phyloP scores from a whole-genome alignment of 1,140 invertebrate genomes.

The Rhagoletis zephyria region DNA sequence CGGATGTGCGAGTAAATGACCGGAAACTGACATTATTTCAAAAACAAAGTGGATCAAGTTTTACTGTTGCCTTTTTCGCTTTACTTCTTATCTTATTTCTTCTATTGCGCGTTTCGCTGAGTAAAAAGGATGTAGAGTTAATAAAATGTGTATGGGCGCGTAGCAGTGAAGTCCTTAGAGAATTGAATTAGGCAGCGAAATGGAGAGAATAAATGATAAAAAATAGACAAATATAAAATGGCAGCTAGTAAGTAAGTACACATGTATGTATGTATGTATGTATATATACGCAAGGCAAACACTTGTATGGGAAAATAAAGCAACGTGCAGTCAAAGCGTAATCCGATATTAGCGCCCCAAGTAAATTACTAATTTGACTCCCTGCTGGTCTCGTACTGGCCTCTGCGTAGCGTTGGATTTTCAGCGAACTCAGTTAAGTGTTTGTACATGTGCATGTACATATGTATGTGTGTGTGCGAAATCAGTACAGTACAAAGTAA shows the following conservation, averaged over 20 bases:
- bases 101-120: neutral
- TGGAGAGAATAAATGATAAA: neutral
- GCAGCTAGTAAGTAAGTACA: neutral
- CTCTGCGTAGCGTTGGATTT: neutral
- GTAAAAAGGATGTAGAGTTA: neutral
- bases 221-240: neutral
- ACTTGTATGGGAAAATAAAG: neutral
- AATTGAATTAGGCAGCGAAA: neutral
- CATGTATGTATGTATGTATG: too few relatives aligned
- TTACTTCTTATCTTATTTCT: neutral
- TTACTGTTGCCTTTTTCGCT: neutral
- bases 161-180: neutral
- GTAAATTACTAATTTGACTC: neutral
- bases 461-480: too few relatives aligned
- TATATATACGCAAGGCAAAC: too few relatives aligned
- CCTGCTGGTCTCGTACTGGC: neutral
- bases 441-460: too few relatives aligned
- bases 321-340: neutral
- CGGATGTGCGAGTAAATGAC: slow-evolving; percentile 56
- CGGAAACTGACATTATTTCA: slow-evolving; percentile 49
- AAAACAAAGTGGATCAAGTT: slow-evolving; percentile 25
- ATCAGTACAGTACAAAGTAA: too few relatives aligned
- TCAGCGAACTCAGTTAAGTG: neutral
- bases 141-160: neutral
- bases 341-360: neutral